These are phyloP conservation scores for Elgaria multicarinata DNA, from an alignment of 2,113 vertebrate genomes.

Conservation along the genomic window DNA sequence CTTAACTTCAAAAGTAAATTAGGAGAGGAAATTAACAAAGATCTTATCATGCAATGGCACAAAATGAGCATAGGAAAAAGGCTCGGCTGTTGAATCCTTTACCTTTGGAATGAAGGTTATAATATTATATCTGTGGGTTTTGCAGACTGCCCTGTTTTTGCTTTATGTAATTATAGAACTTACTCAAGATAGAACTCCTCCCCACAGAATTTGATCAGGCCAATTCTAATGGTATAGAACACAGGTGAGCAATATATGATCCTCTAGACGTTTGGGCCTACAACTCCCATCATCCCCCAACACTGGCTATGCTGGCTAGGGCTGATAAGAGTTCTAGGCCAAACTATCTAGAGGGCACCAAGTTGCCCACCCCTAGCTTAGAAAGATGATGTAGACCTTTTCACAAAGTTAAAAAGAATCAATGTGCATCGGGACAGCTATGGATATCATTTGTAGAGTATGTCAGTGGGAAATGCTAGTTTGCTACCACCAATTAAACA, in stretches of 20 bases:
- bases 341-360: too few species aligned
- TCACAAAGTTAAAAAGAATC: not conserved
- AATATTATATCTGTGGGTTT: not conserved
- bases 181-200: not conserved
- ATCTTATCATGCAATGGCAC: not conserved
- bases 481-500: not conserved
- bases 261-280: too few species aligned
- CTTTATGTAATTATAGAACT: not conserved
- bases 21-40: not conserved
- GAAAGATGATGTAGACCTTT: not conserved
- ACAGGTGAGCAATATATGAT: too few species aligned
- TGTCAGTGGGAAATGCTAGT: not conserved
- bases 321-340: too few species aligned
- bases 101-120: not conserved
- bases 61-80: not conserved
- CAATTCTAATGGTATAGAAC: not conserved
- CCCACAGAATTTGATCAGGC: not conserved
- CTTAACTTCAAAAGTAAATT: not conserved
- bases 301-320: too few species aligned
- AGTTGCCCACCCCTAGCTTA: too few species aligned
- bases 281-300: too few species aligned
- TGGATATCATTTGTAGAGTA: not conserved
- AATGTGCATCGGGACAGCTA: not conserved
- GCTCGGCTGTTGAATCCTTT: not conserved
- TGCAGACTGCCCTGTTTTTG: not conserved